These are phyloP conservation scores for Macrostomum lignano DNA, from an alignment of 1,140 invertebrate species.

Conservation along the genomic window DNA sequence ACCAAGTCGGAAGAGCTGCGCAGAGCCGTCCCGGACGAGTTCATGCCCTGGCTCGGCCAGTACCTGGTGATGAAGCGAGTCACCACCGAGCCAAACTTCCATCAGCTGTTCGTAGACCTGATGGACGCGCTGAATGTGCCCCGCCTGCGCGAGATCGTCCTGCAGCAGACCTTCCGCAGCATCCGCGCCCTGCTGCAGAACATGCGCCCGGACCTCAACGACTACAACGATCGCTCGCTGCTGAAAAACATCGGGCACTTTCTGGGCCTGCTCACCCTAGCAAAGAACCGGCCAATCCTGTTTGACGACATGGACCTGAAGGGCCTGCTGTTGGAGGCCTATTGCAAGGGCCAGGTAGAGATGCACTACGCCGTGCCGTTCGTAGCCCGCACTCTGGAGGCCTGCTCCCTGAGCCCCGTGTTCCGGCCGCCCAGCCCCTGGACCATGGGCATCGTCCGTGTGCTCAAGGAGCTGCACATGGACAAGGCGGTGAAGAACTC, in stretches of 20 bases:
- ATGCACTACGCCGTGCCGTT: constrained; percentile 95
- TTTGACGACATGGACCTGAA: constrained; percentile 61
- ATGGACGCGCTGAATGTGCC: too few relatives aligned
- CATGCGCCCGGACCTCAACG: constrained; percentile 38
- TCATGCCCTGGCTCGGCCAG: constrained; percentile 75
- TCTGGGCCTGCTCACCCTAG: constrained; percentile 82
- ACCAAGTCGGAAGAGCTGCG: constrained; percentile 80
- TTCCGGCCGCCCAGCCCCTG: constrained; percentile 91
- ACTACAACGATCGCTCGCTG: constrained; percentile 80
- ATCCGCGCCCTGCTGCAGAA: too few relatives aligned
- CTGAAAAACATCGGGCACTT: constrained; percentile 95
- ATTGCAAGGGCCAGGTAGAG: constrained; percentile 83
- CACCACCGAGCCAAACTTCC: constrained; percentile 90
- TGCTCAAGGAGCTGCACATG: constrained; percentile 74
- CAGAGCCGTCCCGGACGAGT: constrained; percentile 65
- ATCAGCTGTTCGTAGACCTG: constrained; percentile 78
- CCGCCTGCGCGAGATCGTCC: too few relatives aligned
- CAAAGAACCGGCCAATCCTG: constrained; percentile 70
- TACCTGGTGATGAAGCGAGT: constrained; percentile 94
- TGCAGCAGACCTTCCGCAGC: constrained; percentile 50
- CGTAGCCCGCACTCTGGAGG: constrained; percentile 91
- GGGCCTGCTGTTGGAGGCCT: constrained; percentile 76
- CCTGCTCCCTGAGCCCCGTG: constrained; percentile 67
- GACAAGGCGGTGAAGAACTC: constrained; percentile 76
- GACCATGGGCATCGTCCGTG: constrained; percentile 88